phyloP scores from a whole-genome alignment of 2,888 invertebrate species.

The Palloptera scutellata region DNA sequence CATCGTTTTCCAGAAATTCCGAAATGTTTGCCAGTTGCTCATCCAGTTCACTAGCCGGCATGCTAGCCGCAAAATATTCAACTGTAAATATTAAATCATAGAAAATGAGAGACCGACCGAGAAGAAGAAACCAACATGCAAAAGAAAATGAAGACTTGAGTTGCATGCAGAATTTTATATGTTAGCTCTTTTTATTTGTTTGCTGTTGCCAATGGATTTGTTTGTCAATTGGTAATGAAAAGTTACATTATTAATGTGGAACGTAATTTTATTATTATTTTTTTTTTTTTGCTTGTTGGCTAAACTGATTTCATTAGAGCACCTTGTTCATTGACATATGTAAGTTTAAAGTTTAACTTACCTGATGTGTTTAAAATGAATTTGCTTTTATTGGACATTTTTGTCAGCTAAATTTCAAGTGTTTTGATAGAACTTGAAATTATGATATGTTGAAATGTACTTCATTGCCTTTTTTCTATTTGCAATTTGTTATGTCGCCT shows the following conservation, averaged over 20 bases:
- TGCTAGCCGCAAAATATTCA: slow-evolving; percentile 58
- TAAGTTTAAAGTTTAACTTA: slow-evolving; percentile 44
- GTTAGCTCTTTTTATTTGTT: too few relatives aligned
- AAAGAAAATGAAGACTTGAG: too few relatives aligned
- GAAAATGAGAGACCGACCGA: too few relatives aligned
- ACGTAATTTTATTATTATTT: too few relatives aligned
- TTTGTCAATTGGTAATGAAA: too few relatives aligned
- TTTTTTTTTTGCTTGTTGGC: too few relatives aligned
- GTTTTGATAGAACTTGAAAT: not conserved
- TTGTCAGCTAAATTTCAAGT: not conserved
- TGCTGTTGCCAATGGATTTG: too few relatives aligned
- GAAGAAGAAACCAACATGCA: too few relatives aligned
- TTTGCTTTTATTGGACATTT: slow-evolving; percentile 41
- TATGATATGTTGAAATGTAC: too few relatives aligned
- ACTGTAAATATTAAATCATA: slow-evolving; percentile 43
- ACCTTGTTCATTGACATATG: not conserved
- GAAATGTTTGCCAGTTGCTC: slow-evolving; percentile 62
- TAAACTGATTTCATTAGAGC: not conserved
- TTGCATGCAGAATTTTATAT: too few relatives aligned
- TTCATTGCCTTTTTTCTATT: not conserved
- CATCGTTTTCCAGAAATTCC: slow-evolving; percentile 66
- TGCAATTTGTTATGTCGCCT: slow-evolving; percentile 22
- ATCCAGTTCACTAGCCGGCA: slow-evolving; percentile 53
- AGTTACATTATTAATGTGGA: too few relatives aligned
- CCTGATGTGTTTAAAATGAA: slow-evolving; percentile 64